Conservation (phyloP, 1,140 invertebrate genomes). For the Aradophagus sp. region DNA sequence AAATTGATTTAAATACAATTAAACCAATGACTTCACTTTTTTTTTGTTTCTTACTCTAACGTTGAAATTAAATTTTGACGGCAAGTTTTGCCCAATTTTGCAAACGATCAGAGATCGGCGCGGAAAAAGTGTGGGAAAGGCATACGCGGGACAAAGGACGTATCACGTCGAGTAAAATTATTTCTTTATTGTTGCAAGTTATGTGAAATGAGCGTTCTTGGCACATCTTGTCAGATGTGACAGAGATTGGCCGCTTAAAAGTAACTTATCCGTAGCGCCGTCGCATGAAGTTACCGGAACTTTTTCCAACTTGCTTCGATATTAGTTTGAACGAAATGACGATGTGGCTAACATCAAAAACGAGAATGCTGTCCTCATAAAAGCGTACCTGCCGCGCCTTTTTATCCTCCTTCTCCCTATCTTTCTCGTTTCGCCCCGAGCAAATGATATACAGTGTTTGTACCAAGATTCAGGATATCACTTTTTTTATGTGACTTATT, state of each 20-base stretch:
- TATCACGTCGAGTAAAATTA: conserved; percentile 13
- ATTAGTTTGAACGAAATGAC: conserved; percentile 53
- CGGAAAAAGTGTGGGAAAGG: too few species aligned
- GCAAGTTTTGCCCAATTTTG: background rate
- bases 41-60: too few species aligned
- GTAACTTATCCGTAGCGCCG: conserved; percentile 43
- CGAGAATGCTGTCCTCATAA: conserved; percentile 20
- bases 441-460: conserved; percentile 7
- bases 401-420: too few species aligned
- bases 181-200: conserved; percentile 25
- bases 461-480: too few species aligned
- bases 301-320: conserved; percentile 52
- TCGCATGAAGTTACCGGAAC: conserved; percentile 50
- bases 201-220: conserved; percentile 23
- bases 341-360: conserved; percentile 54
- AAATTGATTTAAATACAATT: too few species aligned
- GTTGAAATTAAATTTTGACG: too few species aligned
- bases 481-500: too few species aligned
- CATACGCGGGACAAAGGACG: conserved; percentile 1
- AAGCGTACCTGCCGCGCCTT: conserved; percentile 14
- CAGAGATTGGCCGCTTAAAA: conserved; percentile 45
- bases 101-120: background rate
- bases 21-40: too few species aligned
- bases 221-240: conserved; percentile 43
- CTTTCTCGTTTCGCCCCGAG: background rate